phyloP scores from a whole-genome alignment of 1,140 invertebrate species.

The Vollenhovia emeryi region DNA sequence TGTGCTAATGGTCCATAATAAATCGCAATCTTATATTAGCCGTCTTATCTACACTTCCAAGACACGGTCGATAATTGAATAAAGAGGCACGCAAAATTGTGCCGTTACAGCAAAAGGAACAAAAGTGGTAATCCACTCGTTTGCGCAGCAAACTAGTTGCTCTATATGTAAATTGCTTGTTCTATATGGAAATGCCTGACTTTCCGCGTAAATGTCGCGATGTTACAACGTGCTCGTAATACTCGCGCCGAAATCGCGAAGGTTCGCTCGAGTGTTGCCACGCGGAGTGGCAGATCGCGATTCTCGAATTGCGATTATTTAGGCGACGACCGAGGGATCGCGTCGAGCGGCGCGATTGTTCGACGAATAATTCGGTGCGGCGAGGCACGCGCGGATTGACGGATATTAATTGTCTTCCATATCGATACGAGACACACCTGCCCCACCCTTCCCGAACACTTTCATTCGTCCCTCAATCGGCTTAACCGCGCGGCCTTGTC shows the following conservation, averaged over 20 bases:
- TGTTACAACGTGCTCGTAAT: conserved; percentile 52
- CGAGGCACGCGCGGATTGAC: conserved; percentile 31
- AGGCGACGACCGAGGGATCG: conserved; percentile 18
- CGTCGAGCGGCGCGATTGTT: conserved; percentile 40
- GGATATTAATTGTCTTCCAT: conserved; percentile 69
- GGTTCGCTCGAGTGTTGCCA: background rate
- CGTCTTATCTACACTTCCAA: background rate
- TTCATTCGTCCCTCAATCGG: background rate
- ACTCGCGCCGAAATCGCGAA: conserved; percentile 30
- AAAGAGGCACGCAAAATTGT: conserved; percentile 44
- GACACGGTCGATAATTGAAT: conserved; percentile 50
- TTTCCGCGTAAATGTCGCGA: conserved; percentile 53
- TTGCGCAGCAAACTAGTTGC: conserved; percentile 58
- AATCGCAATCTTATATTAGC: background rate
- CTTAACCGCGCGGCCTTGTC: background rate
- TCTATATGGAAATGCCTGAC: conserved; percentile 63
- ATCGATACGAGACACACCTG: conserved; percentile 19
- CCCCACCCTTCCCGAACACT: background rate
- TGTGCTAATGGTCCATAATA: too few species aligned
- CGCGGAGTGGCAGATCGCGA: background rate
- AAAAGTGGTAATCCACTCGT: conserved; percentile 58
- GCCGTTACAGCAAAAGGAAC: conserved; percentile 29
- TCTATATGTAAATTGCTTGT: conserved; percentile 65
- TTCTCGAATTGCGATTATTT: conserved; percentile 54
- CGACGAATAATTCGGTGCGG: background rate